Evolutionary conservation across 2,113 vertebrate species (phyloP).

Genomic region (Hystrix cristata): DNA sequence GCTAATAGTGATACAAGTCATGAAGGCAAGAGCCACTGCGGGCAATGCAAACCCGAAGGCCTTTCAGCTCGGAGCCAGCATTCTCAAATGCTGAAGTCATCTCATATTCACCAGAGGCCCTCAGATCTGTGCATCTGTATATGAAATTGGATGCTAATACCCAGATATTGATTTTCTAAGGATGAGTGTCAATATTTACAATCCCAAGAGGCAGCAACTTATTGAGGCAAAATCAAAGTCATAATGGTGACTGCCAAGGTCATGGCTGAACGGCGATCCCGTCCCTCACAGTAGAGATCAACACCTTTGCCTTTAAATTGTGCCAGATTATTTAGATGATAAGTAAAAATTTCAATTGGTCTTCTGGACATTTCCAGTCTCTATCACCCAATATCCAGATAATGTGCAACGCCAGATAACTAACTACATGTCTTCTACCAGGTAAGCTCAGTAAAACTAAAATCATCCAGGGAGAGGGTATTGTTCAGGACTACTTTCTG

Average conservation of each 20-base stretch:
- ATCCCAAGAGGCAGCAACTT: conserved; percentile 73
- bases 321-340: not conserved
- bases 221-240: conserved; percentile 72
- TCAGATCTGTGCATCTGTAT: conserved; percentile 62
- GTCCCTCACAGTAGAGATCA: not conserved
- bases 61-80: not conserved
- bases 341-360: not conserved
- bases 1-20: not conserved
- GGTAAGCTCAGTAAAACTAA: not conserved
- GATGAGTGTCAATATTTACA: conserved; percentile 78
- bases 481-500: not conserved
- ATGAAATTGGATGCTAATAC: conserved; percentile 78
- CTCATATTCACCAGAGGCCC: not conserved
- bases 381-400: not conserved
- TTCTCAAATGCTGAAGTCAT: conserved; percentile 70
- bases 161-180: conserved; percentile 79
- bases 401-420: not conserved
- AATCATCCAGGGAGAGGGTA: not conserved
- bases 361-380: not conserved
- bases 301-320: not conserved
- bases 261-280: not conserved
- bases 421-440: not conserved
- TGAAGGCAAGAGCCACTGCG: not conserved
- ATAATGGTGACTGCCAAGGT: conserved; percentile 68
- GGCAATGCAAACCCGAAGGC: not conserved